Base-by-base conservation (phyloP, 1,140 invertebrate species). In the Anthonomus grandis region DNA sequence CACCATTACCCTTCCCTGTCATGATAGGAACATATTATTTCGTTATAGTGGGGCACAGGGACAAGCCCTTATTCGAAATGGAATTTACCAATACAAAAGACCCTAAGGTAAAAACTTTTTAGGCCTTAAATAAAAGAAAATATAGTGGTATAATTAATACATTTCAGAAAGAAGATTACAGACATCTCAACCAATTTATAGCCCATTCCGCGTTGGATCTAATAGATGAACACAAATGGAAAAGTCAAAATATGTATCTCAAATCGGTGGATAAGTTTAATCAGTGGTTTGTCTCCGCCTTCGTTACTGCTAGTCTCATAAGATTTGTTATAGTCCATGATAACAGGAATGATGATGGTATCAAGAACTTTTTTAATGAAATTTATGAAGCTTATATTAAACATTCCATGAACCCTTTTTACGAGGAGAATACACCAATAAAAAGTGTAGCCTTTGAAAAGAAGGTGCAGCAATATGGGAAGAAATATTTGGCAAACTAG, bases 251-350 rank as follows among this genome's bases (percentile, higher is more conserved):
- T 68, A 98, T 98, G 88, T 96, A 98, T 72, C 77, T 99, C 0
- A 99, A 98, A 78, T 89, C 91, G 31, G 93, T 99, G 3, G 97
- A 99, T 71, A 98, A 98, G 70, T 99, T 99, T 72, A 99, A 99
- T 78, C 95, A 99, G 67, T 99, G 95, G 95, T 95, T 93, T 80
- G 96, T 99, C 0, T 97, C 94, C 18, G 96, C 96, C 4, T 99
- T 99, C 78, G 95, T 99, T 0, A 97, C 96, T 5, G 95, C 95
- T 18, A 94, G 93, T 60, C 85, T 87, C 59, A 91, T 93, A 69
- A 75, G 91, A 63, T 93, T 95, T 69, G 75, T 95, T 13, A 86
- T 91, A 41, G 62, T 99, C 3, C 97, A 99, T 76, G 96, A 98
- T 74, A 83, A 84, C 10, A 93, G 95, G 69, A 97, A 98, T 78